phyloP scores from a whole-genome alignment of 2,797 vertebrate species.

The Nasua narica region DNA sequence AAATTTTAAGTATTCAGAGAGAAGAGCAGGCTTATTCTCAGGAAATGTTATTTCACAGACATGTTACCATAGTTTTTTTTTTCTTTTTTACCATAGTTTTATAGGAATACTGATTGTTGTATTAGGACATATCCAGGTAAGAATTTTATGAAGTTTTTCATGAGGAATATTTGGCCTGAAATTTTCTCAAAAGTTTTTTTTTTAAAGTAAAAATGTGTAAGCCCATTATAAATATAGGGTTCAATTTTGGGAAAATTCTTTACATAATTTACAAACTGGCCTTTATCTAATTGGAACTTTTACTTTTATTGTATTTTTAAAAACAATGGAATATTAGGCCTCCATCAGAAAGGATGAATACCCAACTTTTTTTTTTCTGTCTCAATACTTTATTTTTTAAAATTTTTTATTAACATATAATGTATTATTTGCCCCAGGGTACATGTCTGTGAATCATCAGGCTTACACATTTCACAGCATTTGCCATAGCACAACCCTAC shows the following conservation, averaged over 20 bases:
- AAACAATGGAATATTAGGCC: neutral
- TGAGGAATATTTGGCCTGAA: neutral
- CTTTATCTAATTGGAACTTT: neutral
- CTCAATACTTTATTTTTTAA: too few species aligned
- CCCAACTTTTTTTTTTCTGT: too few species aligned
- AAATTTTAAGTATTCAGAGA: neutral
- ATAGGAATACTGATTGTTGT: neutral
- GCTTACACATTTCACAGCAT: too few species aligned
- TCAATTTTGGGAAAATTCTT: neutral
- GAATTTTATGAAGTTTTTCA: neutral
- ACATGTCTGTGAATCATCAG: too few species aligned
- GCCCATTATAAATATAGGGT: neutral
- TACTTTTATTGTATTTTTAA: neutral
- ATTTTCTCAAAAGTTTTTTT: neutral
- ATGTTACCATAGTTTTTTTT: neutral
- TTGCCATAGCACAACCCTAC: too few species aligned
- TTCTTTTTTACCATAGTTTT: neutral
- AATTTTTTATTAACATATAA: too few species aligned
- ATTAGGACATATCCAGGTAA: neutral
- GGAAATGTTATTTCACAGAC: slow-evolving; percentile 15
- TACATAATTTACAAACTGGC: neutral
- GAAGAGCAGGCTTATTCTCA: neutral
- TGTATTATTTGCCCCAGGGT: too few species aligned
- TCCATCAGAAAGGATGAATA: too few species aligned
- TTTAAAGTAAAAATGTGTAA: neutral